Base-by-base conservation (phyloP, 2,113 vertebrate genomes). In the Corythornis vintsioides region DNA sequence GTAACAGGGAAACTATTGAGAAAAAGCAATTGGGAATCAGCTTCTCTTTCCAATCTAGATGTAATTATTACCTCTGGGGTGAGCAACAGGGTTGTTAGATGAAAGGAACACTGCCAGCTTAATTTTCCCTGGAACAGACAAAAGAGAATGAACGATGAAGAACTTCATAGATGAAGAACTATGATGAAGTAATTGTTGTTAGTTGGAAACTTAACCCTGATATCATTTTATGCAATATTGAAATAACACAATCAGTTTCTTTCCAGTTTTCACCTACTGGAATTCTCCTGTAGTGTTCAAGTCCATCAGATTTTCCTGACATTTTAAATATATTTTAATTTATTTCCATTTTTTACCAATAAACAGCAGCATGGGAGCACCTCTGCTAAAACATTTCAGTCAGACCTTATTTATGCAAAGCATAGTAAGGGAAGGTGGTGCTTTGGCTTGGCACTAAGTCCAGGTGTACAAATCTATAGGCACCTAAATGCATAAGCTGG, bases 41-140 rank as follows among this genome's bases (percentile, higher is more conserved):
- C 40, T 72, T 79, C 88, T 59, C 74, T 84, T 86, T 90, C 76
- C 80, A 75, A 67, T 65, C 64, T 57, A 45, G 82, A 66, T 90
- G 79, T 94, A 92, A 79, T 93, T 89, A 91, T 89, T 93, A 96
- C 82, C 89, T 96, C 89, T 92, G 56, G 35, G 28, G 38, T 80
- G 74, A 93, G 85, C 74, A 87, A 17, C 60, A 43, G 60, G 52
- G 75, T 94, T 95, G 74, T 85, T 93, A 91, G 71, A 85, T 87
- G 47, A 77, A 94, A 94, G 64, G 73, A 83, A 53, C 48, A 9
- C 61, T 70, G 87, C 75, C 73, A 84, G 76, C 77, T 92, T 95
- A 29, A 40, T 89, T 85, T 92, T 77, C 74, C 91, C 60, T 79
- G 92, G 88, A 92, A 33, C 69, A 57, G 64, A 45, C 65, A 79